Percentiles rank a stretch among this genome's conserved stretches.
These are phyloP conservation scores for Siderastrea radians DNA, from an alignment of 92 coral and sea anemone genomes.

Conservation along the genomic window DNA sequence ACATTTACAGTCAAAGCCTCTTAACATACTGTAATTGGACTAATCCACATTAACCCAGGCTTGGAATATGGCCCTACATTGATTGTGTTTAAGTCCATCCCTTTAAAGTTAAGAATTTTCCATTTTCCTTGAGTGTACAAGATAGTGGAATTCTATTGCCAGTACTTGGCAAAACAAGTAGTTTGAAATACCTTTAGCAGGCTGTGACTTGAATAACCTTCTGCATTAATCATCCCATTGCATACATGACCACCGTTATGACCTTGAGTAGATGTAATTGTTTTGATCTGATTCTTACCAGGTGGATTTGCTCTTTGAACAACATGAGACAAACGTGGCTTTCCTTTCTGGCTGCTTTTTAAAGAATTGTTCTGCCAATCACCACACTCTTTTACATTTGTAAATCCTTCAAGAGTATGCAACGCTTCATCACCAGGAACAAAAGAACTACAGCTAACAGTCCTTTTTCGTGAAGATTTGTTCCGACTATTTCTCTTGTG, in stretches of 20 bases:
- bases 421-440: not conserved
- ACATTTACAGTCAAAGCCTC: no score
- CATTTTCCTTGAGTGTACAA: no score
- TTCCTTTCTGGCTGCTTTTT: not conserved
- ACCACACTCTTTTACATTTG: not conserved
- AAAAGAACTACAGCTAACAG: slow-evolving; percentile 27
- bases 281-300: not conserved
- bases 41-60: no score
- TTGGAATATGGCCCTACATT: no score
- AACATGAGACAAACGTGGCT: not conserved
- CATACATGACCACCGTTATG: not conserved
- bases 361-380: not conserved
- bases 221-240: not conserved
- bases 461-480: slow-evolving; percentile 36
- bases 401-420: not conserved
- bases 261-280: not conserved
- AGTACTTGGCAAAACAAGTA: not conserved
- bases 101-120: no score
- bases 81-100: no score
- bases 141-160: no score
- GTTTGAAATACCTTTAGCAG: slow-evolving; percentile 22
- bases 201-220: slow-evolving; percentile 3
- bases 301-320: not conserved
- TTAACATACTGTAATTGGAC: no score
- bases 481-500: slow-evolving; percentile 7